Evolutionary conservation across 2,113 vertebrate genomes (phyloP).

Genomic region (Naja naja): DNA sequence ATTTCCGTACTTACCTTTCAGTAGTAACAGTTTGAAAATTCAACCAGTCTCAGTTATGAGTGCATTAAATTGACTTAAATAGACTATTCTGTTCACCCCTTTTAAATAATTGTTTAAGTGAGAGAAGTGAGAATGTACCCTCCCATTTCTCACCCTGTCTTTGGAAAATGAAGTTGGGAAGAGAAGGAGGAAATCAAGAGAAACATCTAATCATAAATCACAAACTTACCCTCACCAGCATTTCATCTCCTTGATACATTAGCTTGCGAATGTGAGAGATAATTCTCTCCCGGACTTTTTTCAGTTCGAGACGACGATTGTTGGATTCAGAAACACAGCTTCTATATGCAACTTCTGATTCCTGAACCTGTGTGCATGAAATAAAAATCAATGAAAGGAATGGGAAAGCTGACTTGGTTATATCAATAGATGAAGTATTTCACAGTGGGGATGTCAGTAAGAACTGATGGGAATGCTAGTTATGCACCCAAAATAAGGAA

Average conservation of each 20-base stretch:
- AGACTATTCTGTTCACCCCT: not conserved
- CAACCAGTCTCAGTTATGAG: not conserved
- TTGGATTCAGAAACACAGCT: slow-evolving; percentile 77
- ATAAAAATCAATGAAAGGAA: not conserved
- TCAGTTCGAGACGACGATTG: slow-evolving; percentile 76
- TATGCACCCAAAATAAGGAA: not conserved
- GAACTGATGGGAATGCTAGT: not conserved
- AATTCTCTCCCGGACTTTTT: slow-evolving; percentile 79
- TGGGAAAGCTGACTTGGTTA: not conserved
- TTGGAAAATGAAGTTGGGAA: not conserved
- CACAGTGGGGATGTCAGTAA: not conserved
- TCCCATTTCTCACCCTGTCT: not conserved
- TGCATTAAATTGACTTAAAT: not conserved
- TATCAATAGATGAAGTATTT: not conserved
- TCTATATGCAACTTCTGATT: slow-evolving; percentile 76
- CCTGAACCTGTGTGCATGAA: slow-evolving; percentile 65
- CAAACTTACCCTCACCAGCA: slow-evolving; percentile 81
- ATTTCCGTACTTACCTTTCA: not conserved
- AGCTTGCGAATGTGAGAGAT: slow-evolving; percentile 86
- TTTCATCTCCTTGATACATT: slow-evolving; percentile 86
- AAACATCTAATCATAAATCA: fast-evolving
- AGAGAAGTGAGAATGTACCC: not conserved
- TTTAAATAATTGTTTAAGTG: not conserved
- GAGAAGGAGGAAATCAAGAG: not conserved
- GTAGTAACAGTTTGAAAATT: not conserved